Evolutionary conservation across 1,140 invertebrate genomes (phyloP), one percentile per base, ranked within the genome.

Genomic region (Asobara japonica): DNA sequence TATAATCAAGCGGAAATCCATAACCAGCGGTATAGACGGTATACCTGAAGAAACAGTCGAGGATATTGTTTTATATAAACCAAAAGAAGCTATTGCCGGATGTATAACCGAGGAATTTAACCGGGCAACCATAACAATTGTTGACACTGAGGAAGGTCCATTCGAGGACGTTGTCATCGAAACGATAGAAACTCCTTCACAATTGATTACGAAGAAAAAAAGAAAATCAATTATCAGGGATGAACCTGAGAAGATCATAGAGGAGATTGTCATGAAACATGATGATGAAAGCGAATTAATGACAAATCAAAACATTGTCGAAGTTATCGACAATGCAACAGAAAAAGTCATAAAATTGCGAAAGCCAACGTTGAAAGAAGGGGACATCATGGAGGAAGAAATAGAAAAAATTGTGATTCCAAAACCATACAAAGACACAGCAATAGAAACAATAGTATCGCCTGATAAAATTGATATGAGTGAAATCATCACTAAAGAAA

Each of bases 161-260:
- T 65, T 75, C 6, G 71, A 79, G 61, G 74, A 75, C 20, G 68
- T 67, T 45, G 41, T 75, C 13, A 16, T 83, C 8, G 77, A 83
- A 72, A 76, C 80, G 31, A 77, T 73, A 6, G 79, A 80, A 77
- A 70, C 78, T 31, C 73, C 48, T 48, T 75, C 73, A 68, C 81
- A 80, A 69, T 56, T 73, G 79, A 77, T 72, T n/a, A 73, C 76
- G 31, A 78, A 83, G 62, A 82, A 81, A 64, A 73, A 78, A 61
- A 76, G 76, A 69, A 77, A 80, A 65, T 60, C 82, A 67, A 75
- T 78, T 2, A 75, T 71, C 70, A 78, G 65, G n/a, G 70, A 69
- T 4, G 64, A 69, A n/a, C 66, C 65, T 38, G 76, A 66, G 31
- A 69, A 76, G 38, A 72, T 76, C 4, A 66, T 76, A 27, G 77